These are phyloP conservation scores for Jaculus jaculus DNA, from an alignment of 2,113 vertebrate genomes.

Conservation along the genomic window DNA sequence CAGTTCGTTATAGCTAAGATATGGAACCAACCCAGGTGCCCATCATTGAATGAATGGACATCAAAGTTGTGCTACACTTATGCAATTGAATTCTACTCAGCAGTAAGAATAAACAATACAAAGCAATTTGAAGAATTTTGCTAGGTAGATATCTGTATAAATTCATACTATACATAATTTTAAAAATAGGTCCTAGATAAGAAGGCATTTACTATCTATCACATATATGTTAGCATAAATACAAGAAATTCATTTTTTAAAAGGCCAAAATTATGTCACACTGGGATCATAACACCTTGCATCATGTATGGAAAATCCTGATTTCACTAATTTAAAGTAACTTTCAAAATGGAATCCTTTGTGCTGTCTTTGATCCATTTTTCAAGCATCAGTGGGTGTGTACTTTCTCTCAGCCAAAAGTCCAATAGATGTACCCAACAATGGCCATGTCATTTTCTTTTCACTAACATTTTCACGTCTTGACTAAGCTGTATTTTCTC, in stretches of 20 bases:
- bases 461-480: not conserved
- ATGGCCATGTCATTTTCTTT: not conserved
- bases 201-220: not conserved
- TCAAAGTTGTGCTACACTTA: too few relatives aligned
- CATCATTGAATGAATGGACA: too few relatives aligned
- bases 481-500: conserved; percentile 21
- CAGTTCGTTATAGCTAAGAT: too few relatives aligned
- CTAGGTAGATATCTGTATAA: too few relatives aligned
- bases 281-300: not conserved
- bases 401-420: not conserved
- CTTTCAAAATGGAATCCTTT: not conserved
- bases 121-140: too few relatives aligned
- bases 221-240: not conserved
- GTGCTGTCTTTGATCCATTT: not conserved
- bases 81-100: too few relatives aligned
- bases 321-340: not conserved
- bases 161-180: not conserved
- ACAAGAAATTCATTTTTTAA: not conserved
- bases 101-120: too few relatives aligned
- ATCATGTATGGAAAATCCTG: not conserved
- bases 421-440: not conserved
- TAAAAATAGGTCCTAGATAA: not conserved
- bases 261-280: not conserved
- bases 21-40: too few relatives aligned
- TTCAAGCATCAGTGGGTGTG: not conserved